phyloP scores from a whole-genome alignment of 2,113 vertebrate species.

The Syngnathus floridae region DNA sequence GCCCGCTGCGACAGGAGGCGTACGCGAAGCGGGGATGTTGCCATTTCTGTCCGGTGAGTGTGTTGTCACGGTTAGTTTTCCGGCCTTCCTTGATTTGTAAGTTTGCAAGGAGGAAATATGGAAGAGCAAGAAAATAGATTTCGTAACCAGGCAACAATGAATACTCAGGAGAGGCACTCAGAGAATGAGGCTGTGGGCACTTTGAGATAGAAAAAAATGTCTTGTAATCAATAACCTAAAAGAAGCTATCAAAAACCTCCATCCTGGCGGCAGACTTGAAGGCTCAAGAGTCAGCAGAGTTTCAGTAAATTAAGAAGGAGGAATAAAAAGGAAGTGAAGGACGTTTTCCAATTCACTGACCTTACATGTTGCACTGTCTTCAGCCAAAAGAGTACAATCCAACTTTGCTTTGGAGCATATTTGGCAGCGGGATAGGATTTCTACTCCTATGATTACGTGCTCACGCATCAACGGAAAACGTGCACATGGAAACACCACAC shows the following conservation, averaged over 20 bases:
- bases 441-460: neutral
- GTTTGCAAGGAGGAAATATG: constrained; percentile 2
- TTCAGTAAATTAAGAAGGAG: constrained; percentile 3
- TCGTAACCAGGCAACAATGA: constrained; percentile 5
- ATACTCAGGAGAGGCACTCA: neutral
- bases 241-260: constrained; percentile 3
- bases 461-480: constrained; percentile 14
- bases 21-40: neutral
- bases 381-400: neutral
- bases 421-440: neutral
- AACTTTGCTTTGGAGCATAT: neutral
- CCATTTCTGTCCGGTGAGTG: neutral
- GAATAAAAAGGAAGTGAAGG: neutral
- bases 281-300: constrained; percentile 1
- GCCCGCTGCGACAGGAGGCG: neutral
- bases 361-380: neutral
- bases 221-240: constrained; percentile 3
- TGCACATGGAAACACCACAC: constrained; percentile 10
- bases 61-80: neutral
- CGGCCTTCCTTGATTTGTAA: neutral
- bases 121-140: neutral
- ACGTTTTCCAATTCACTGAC: neutral
- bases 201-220: neutral
- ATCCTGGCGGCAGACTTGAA: constrained; percentile 4
- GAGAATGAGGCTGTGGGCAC: neutral